A percentile compares a stretch with the other conserved stretches of the same genome.
Evolutionary conservation across 2,797 vertebrate species (phyloP).

Genomic region (Lacerta bilineata): DNA sequence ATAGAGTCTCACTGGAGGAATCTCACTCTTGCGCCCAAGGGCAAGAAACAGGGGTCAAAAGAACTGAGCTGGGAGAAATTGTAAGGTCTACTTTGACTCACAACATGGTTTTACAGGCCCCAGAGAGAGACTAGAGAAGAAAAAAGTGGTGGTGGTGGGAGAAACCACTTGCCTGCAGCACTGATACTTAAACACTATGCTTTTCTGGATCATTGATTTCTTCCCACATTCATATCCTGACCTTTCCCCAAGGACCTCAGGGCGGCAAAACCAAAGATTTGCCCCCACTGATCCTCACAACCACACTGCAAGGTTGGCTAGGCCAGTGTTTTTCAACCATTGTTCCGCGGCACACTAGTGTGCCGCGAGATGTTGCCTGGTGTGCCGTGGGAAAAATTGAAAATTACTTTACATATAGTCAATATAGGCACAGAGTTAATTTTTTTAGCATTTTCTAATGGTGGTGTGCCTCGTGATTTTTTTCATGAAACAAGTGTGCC

Average conservation of each 20-base stretch:
- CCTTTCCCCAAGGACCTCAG: not conserved
- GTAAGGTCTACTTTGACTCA: not conserved
- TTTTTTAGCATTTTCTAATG: too few relatives aligned
- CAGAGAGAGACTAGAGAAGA: not conserved
- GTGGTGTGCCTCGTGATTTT: too few relatives aligned
- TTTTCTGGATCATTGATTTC: constrained; percentile 1
- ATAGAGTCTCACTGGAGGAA: not conserved
- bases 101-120: not conserved
- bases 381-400: too few relatives aligned
- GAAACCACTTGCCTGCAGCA: not conserved
- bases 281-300: not conserved
- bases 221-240: not conserved
- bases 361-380: too few relatives aligned
- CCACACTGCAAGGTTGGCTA: not conserved
- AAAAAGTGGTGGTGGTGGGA: too few relatives aligned
- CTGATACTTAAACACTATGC: not conserved
- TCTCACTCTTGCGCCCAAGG: not conserved
- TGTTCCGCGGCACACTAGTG: too few relatives aligned
- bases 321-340: too few relatives aligned
- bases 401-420: too few relatives aligned
- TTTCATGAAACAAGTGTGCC: too few relatives aligned
- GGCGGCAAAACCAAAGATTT: not conserved
- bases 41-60: too few relatives aligned
- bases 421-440: too few relatives aligned
- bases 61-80: too few relatives aligned